Conservation (phyloP, 2,888 invertebrate genomes). For the Melanostoma mellinum region DNA sequence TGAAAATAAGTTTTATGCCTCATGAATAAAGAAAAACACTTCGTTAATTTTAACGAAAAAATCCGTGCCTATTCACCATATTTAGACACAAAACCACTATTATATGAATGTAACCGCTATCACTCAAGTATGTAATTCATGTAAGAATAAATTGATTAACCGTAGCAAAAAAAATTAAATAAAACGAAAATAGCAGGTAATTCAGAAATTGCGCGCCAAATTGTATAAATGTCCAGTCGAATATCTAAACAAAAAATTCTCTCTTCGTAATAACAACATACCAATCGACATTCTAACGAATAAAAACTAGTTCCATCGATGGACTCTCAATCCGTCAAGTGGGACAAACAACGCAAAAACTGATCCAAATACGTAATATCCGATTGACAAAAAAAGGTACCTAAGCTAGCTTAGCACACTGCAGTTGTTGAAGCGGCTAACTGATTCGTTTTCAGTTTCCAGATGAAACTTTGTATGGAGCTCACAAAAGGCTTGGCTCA, state of each 20-base stretch:
- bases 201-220: slow-evolving; percentile 28
- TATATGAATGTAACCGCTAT: background rate
- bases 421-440: too few species aligned
- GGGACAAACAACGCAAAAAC: slow-evolving; percentile 42
- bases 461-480: too few species aligned
- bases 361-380: slow-evolving; percentile 20
- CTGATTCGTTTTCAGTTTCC: too few species aligned
- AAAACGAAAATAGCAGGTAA: slow-evolving; percentile 4
- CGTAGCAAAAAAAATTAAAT: slow-evolving; percentile 2
- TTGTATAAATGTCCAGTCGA: slow-evolving; percentile 21
- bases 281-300: background rate
- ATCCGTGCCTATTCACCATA: too few species aligned
- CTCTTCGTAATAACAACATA: too few species aligned
- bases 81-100: too few species aligned
- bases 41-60: too few species aligned
- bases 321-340: slow-evolving; percentile 33
- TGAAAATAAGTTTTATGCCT: too few species aligned
- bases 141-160: slow-evolving; percentile 18
- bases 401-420: background rate
- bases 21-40: too few species aligned
- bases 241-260: slow-evolving; percentile 7
- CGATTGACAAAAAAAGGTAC: background rate
- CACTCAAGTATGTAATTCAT: slow-evolving; percentile 7
- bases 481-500: too few species aligned
- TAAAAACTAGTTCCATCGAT: background rate